Percentiles rank a stretch among this genome's conserved stretches.
These are phyloP conservation scores for Acanthacorydalis orientalis DNA, from an alignment of 2,888 invertebrate species.

Conservation along the genomic window DNA sequence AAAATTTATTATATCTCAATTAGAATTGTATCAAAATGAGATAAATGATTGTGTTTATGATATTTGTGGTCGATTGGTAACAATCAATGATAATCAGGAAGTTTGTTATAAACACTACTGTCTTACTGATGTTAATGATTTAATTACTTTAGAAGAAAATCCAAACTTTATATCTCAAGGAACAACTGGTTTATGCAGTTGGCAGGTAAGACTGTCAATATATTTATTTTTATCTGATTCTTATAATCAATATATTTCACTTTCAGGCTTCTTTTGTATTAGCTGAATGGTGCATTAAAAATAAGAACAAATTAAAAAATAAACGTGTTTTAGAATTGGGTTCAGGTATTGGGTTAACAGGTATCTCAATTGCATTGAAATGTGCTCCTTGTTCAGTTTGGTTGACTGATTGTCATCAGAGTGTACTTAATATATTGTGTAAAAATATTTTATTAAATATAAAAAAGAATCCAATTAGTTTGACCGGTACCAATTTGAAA, in stretches of 20 bases:
- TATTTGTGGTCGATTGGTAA: conserved; percentile 35
- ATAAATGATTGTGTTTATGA: conserved; percentile 49
- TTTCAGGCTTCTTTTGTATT: conserved; percentile 51
- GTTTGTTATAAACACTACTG: conserved; percentile 48
- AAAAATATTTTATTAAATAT: conserved; percentile 48
- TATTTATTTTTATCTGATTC: neutral
- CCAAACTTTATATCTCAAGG: conserved; percentile 56
- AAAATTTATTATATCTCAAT: conserved; percentile 39
- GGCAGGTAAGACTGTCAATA: conserved; percentile 42
- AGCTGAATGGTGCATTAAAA: conserved; percentile 49
- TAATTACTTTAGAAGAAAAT: conserved; percentile 49
- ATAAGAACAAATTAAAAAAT: conserved; percentile 30
- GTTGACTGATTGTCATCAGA: conserved; percentile 52
- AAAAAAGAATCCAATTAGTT: conserved; percentile 4
- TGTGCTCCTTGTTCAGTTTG: conserved; percentile 36
- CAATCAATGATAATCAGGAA: conserved; percentile 18
- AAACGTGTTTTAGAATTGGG: conserved; percentile 58
- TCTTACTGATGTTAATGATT: conserved; percentile 21
- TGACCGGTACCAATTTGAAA: conserved; percentile 14
- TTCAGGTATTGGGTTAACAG: conserved; percentile 58
- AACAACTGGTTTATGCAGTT: conserved; percentile 62
- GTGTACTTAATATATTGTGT: conserved; percentile 42
- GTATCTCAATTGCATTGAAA: conserved; percentile 38
- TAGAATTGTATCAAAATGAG: conserved; percentile 36
- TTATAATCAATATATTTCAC: conserved; percentile 6